Evolutionary conservation across 1,140 invertebrate genomes (phyloP).

Genomic region (Papilio xuthus): DNA sequence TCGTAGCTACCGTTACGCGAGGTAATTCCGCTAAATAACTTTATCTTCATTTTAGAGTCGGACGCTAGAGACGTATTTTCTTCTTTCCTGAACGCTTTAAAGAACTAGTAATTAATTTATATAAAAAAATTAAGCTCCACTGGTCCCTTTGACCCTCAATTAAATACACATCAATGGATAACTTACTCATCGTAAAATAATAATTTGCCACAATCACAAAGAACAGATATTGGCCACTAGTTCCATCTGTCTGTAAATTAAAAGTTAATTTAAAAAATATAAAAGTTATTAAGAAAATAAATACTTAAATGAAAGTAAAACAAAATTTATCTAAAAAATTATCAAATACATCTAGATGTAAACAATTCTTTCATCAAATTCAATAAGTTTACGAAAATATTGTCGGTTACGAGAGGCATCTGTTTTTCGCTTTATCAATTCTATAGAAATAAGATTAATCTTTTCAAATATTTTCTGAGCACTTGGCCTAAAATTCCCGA

Average conservation of each 20-base stretch:
- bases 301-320: neutral
- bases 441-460: neutral
- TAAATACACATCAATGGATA: too few species aligned
- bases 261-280: too few species aligned
- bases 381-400: neutral
- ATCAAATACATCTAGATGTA: neutral
- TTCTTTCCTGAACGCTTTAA: neutral
- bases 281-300: neutral
- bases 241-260: too few species aligned
- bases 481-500: neutral
- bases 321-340: neutral
- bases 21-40: neutral
- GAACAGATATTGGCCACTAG: too few species aligned
- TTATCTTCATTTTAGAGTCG: neutral
- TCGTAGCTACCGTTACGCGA: neutral
- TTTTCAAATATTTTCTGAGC: neutral
- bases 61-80: neutral
- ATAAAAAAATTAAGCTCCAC: neutral
- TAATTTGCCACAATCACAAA: too few species aligned
- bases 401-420: neutral
- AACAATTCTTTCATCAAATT: neutral
- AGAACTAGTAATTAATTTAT: neutral
- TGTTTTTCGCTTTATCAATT: slow-evolving; percentile 5
- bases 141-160: too few species aligned
- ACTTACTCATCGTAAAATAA: too few species aligned